Evolutionary conservation across 2,888 invertebrate species (phyloP).

Genomic region (Mantis religiosa): DNA sequence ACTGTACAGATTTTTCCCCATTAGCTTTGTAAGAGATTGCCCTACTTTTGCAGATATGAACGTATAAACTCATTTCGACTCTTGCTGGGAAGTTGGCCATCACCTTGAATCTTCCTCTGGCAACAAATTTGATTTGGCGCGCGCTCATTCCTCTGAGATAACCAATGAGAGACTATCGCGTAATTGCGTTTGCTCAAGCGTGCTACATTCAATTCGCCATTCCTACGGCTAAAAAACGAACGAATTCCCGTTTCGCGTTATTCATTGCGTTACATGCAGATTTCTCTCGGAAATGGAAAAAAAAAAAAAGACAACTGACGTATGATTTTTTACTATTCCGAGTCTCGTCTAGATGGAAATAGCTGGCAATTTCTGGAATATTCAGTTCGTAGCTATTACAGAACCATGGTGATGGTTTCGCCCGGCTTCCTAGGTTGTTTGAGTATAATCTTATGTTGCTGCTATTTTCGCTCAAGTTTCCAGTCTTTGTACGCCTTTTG

Average conservation of each 20-base stretch:
- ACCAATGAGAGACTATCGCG: neutral
- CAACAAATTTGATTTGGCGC: neutral
- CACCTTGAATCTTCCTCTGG: neutral
- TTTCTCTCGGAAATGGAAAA: neutral
- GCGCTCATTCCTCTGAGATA: neutral
- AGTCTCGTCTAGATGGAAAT: neutral
- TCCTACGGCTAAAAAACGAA: neutral
- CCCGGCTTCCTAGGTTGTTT: too few species aligned
- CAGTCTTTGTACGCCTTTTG: too few species aligned
- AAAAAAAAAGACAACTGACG: neutral
- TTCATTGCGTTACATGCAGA: neutral
- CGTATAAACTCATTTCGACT: neutral
- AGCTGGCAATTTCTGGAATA: too few species aligned
- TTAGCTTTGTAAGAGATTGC: neutral
- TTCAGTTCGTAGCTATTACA: too few species aligned
- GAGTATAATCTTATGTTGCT: too few species aligned
- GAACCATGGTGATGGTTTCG: too few species aligned
- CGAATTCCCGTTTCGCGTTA: neutral
- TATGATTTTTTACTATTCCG: neutral
- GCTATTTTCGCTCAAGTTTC: too few species aligned
- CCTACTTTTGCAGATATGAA: neutral
- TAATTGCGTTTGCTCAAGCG: neutral
- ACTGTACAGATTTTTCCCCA: too few species aligned
- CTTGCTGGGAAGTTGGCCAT: neutral
- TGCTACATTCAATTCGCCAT: neutral